These are phyloP conservation scores for Molossus molossus DNA, from an alignment of 2,797 vertebrate genomes.

Conservation along the genomic window DNA sequence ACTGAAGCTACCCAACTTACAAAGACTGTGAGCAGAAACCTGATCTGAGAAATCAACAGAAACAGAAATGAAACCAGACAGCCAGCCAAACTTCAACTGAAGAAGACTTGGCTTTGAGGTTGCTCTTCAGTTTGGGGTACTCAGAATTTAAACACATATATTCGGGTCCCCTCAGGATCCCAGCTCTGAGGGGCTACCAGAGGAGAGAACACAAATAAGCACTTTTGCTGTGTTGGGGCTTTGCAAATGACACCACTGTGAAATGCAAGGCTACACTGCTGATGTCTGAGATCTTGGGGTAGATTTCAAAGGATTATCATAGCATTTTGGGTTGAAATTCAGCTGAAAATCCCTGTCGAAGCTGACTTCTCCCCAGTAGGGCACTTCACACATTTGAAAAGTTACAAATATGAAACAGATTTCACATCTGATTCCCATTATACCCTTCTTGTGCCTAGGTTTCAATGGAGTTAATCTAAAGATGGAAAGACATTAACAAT, in stretches of 20 bases:
- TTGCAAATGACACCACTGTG: not conserved
- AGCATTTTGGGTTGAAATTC: conserved; percentile 33
- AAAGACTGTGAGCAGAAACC: conserved; percentile 47
- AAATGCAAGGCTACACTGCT: not conserved
- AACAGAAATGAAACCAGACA: conserved; percentile 38
- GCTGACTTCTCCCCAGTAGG: not conserved
- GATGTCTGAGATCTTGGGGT: not conserved
- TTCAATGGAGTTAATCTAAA: not conserved
- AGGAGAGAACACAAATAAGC: conserved; percentile 4
- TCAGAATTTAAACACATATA: conserved; percentile 66
- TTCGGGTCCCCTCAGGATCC: conserved; percentile 59
- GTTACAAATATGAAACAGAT: conserved; percentile 49
- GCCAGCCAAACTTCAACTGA: conserved; percentile 62
- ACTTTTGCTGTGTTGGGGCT: not conserved
- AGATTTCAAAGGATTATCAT: not conserved
- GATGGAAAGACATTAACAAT: not conserved
- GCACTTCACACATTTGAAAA: conserved; percentile 52
- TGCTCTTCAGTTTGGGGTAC: conserved; percentile 55
- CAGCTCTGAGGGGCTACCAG: not conserved
- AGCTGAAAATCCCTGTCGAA: not conserved
- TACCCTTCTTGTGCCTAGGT: not conserved
- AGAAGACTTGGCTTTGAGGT: conserved; percentile 60
- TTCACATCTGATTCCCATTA: conserved; percentile 8
- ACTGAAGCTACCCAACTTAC: not conserved
- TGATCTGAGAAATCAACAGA: conserved; percentile 64